phyloP scores from a whole-genome alignment of 2,888 invertebrate species.

The Gandaritis pyraliata region DNA sequence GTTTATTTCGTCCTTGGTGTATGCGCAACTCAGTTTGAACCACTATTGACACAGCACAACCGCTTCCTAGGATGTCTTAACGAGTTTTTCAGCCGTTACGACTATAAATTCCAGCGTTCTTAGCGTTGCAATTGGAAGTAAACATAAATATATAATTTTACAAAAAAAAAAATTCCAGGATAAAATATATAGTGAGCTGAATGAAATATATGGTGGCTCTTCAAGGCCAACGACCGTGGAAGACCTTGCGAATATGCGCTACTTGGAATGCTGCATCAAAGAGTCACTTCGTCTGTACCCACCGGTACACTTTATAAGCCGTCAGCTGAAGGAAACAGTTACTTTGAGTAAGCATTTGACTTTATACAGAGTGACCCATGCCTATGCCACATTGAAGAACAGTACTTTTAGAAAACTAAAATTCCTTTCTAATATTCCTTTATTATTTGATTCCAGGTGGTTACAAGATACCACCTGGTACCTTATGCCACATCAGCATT shows the following conservation, averaged over 20 bases:
- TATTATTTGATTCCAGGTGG: slow-evolving; percentile 50
- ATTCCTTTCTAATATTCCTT: background rate
- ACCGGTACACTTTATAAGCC: slow-evolving; percentile 87
- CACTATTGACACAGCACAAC: too few relatives aligned
- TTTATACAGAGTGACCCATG: background rate
- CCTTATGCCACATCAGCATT: slow-evolving; percentile 79
- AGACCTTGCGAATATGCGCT: slow-evolving; percentile 86
- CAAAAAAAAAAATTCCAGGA: slow-evolving; percentile 73
- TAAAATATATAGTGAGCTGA: slow-evolving; percentile 84
- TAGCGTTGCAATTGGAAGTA: too few relatives aligned
- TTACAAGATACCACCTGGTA: slow-evolving; percentile 74
- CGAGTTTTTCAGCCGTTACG: too few relatives aligned
- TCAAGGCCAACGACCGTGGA: slow-evolving; percentile 85
- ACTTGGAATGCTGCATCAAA: slow-evolving; percentile 88
- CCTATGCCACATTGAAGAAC: too few relatives aligned
- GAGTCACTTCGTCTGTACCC: slow-evolving; percentile 87
- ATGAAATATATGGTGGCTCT: slow-evolving; percentile 86
- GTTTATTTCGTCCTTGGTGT: too few relatives aligned
- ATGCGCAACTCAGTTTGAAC: too few relatives aligned
- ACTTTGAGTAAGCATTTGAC: slow-evolving; percentile 76
- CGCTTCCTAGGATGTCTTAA: too few relatives aligned
- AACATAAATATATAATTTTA: too few relatives aligned
- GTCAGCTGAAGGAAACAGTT: slow-evolving; percentile 82
- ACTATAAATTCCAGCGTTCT: too few relatives aligned
- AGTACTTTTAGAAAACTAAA: too few relatives aligned